These are phyloP conservation scores for Salminus brasiliensis DNA, from an alignment of 2,113 vertebrate species.

Conservation along the genomic window DNA sequence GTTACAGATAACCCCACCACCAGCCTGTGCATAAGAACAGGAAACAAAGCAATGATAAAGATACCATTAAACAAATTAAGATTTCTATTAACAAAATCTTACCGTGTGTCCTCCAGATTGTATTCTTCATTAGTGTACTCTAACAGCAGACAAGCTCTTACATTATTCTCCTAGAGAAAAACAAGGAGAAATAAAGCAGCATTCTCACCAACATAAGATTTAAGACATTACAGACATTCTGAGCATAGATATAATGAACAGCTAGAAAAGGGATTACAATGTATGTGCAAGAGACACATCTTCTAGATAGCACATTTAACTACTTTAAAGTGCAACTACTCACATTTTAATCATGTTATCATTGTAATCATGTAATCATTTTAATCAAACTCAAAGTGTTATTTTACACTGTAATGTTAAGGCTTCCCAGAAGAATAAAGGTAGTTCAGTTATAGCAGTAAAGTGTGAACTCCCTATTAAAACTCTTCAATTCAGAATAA, in stretches of 20 bases:
- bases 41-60: neutral
- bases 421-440: no score
- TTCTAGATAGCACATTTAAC: no score
- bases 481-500: no score
- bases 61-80: neutral
- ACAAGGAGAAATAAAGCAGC: neutral
- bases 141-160: slow-evolving; percentile 83
- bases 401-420: no score
- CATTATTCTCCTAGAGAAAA: slow-evolving; percentile 81
- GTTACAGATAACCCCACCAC: slow-evolving; percentile 82
- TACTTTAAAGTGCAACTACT: no score
- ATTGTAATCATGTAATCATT: no score
- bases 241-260: neutral
- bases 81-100: slow-evolving; percentile 31
- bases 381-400: no score
- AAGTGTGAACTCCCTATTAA: no score
- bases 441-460: no score
- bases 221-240: neutral
- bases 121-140: slow-evolving; percentile 80
- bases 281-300: no score
- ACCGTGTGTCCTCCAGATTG: slow-evolving; percentile 78
- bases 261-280: no score
- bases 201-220: neutral
- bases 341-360: no score
- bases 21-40: slow-evolving; percentile 71